These are phyloP conservation scores for Oligia strigilis DNA, from an alignment of 2,888 invertebrate species.

Conservation along the genomic window DNA sequence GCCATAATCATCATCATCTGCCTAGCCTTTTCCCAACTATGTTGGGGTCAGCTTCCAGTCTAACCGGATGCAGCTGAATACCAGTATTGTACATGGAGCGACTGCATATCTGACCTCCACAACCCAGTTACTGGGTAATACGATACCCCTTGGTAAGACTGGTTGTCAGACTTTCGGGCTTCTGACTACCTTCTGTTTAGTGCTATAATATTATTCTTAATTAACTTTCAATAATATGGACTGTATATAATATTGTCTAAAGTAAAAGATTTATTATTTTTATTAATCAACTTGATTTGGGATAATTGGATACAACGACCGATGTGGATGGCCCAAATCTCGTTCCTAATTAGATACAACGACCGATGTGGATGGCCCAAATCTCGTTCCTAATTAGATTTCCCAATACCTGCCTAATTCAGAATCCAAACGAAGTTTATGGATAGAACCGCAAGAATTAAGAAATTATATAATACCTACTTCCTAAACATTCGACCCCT, in stretches of 20 bases:
- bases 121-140: too few relatives aligned
- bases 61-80: too few relatives aligned
- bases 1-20: too few relatives aligned
- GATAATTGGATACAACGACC: not conserved
- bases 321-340: not conserved
- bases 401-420: not conserved
- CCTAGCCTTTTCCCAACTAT: too few relatives aligned
- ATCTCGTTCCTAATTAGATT: not conserved
- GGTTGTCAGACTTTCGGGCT: too few relatives aligned
- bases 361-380: not conserved
- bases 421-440: not conserved
- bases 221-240: too few relatives aligned
- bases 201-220: not conserved
- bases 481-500: slow-evolving; percentile 16
- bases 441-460: not conserved
- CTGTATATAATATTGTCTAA: too few relatives aligned
- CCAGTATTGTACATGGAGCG: too few relatives aligned
- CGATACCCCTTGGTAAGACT: too few relatives aligned
- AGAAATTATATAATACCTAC: slow-evolving; percentile 3
- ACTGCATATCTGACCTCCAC: too few relatives aligned
- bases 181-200: not conserved
- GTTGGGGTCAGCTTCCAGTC: too few relatives aligned
- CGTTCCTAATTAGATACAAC: not conserved
- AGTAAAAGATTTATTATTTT: not conserved
- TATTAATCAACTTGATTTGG: not conserved